Evolutionary conservation across 1,140 invertebrate species (phyloP), one percentile per base, ranked within the genome.

Genomic region (Odontomachus brunneus): DNA sequence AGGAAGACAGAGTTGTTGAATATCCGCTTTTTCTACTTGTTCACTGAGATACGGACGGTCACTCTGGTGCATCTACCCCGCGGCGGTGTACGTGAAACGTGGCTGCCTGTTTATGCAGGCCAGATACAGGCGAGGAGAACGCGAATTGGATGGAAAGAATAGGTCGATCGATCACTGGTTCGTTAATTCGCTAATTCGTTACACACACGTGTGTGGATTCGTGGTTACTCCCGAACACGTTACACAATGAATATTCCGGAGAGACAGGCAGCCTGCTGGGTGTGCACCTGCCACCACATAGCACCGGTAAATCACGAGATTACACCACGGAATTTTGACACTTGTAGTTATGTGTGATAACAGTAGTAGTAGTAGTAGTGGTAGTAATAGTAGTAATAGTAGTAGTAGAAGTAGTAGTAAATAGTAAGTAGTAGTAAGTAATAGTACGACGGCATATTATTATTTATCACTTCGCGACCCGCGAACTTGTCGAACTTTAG

Each of bases 271-370:
- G 91, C 91, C 90, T 93, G 92, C 90, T 93, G 92, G 93, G 91
- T 94, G 93, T 93, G 93, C 93, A 94, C 93, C 93, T 93, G 93
- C 92, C 92, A 93, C 93, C 92, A 91, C 88, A 91, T 90, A 91
- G 90, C 88, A 91, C 83, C 89, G 89, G 89, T 89, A 90, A 90
- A 81, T 89, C 76, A 72, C 90, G 82, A 91, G 63, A 89, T 87
- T 88, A 82, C 78, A 69, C 63, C 59, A 73, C 69, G 75, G 84
- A 85, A 88, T 67, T 67, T 38, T 49, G 65, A 83, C 38, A 7
- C 57, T 69, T 55, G 38, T 85, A 82, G 85, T 91, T 90, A 92
- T 84, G 76, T 44, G 38, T 44, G 38, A 11, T 44, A 44, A 7
- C 9, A 44, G 38, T 44, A 44, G 38, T 44, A 44, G 9, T 44